A percentile compares a stretch with the other conserved stretches of the same genome.
Conservation (phyloP, 2,888 invertebrate genomes). For the Limnephilus lunatus region DNA sequence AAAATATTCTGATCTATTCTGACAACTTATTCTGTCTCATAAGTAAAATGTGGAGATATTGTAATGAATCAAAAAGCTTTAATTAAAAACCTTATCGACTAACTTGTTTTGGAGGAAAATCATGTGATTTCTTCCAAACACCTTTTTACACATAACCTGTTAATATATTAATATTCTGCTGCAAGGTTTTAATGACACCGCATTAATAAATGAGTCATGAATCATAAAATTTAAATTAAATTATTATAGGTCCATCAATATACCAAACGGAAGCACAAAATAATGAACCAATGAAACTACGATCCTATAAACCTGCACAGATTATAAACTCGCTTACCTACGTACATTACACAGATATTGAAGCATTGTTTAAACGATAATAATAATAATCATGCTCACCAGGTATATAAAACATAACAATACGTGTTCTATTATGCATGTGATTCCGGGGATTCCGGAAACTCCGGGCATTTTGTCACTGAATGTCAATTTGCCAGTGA, state of each 20-base stretch:
- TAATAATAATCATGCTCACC: neutral
- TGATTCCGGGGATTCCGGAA: neutral
- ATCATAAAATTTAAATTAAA: neutral
- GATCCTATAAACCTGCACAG: neutral
- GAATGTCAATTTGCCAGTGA: constrained; percentile 19
- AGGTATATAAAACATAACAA: neutral
- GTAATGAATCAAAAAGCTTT: neutral
- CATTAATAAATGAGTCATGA: neutral
- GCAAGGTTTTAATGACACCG: neutral
- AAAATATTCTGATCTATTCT: neutral
- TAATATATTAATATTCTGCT: neutral
- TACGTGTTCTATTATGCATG: constrained; percentile 7
- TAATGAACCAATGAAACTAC: neutral
- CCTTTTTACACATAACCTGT: neutral
- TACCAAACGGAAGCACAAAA: neutral
- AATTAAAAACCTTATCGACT: neutral
- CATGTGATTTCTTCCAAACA: neutral
- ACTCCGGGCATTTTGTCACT: constrained; percentile 8
- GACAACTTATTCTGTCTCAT: neutral
- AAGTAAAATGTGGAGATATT: too few species aligned
- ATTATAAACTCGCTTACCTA: neutral
- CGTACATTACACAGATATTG: too few species aligned
- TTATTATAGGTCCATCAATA: neutral
- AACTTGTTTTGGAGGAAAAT: neutral
- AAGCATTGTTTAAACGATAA: neutral